phyloP scores from a whole-genome alignment of 1,140 invertebrate species.

The Muscidifurax raptorellus region DNA sequence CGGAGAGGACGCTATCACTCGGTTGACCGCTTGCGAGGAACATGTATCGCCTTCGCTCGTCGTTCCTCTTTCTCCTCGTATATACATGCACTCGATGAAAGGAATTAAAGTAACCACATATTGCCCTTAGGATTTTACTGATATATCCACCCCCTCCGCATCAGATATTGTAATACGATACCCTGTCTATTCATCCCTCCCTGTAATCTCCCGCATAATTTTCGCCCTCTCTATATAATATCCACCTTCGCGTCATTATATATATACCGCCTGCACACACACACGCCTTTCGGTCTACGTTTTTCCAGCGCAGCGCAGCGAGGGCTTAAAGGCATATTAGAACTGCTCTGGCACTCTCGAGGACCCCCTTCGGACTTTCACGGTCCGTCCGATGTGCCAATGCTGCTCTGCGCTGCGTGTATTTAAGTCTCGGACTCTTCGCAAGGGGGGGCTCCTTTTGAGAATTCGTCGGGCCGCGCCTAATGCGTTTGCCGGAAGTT shows the following conservation, averaged over 20 bases:
- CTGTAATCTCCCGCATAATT: background rate
- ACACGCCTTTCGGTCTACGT: background rate
- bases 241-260: background rate
- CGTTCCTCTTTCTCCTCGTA: background rate
- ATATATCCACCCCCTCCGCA: too few relatives aligned
- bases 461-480: constrained; percentile 30
- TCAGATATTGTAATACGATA: background rate
- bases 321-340: constrained; percentile 65
- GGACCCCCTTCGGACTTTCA: constrained; percentile 25
- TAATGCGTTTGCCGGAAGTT: constrained; percentile 29
- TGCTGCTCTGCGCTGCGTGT: constrained; percentile 14
- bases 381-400: background rate
- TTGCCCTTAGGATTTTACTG: background rate
- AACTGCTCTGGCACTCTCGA: constrained; percentile 51
- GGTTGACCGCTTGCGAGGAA: background rate
- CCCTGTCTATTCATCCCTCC: background rate
- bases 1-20: background rate
- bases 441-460: background rate
- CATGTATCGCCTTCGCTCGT: background rate
- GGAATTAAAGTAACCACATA: background rate
- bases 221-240: background rate
- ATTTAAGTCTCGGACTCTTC: constrained; percentile 30
- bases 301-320: background rate
- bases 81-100: background rate
- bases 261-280: too few relatives aligned